Percentiles rank a stretch among this genome's conserved stretches.
Conservation (phyloP, 2,113 vertebrate genomes). For the Vidua macroura region DNA sequence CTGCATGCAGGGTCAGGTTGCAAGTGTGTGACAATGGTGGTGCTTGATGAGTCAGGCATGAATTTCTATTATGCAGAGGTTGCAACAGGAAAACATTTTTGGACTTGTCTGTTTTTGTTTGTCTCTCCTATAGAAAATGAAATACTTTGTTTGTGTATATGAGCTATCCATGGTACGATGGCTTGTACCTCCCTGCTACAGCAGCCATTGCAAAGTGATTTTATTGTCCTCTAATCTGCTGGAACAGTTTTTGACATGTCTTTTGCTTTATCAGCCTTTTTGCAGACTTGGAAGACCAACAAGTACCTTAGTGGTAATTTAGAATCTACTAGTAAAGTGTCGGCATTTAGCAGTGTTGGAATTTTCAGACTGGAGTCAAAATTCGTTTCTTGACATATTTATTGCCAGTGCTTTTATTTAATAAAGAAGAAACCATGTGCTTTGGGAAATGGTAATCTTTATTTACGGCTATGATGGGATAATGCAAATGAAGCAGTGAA, state of each 20-base stretch:
- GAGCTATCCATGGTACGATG: background rate
- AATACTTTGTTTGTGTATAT: background rate
- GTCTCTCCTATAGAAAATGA: background rate
- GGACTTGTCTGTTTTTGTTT: background rate
- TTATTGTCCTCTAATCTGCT: background rate
- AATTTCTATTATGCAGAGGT: background rate
- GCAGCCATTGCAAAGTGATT: background rate
- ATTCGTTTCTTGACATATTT: background rate
- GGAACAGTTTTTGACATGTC: background rate
- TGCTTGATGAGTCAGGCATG: background rate
- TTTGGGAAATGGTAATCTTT: constrained; percentile 8
- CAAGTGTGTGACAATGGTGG: background rate
- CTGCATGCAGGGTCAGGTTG: background rate
- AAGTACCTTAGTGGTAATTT: background rate
- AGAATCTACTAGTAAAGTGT: background rate
- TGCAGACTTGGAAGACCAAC: background rate
- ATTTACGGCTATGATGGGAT: constrained; percentile 6
- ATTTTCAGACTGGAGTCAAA: background rate
- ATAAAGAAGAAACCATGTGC: background rate
- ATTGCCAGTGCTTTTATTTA: constrained; percentile 4
- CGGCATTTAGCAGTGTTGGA: background rate
- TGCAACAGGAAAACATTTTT: background rate
- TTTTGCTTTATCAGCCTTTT: background rate
- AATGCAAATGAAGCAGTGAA: constrained; percentile 28
- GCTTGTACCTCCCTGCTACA: background rate